Evolutionary conservation across 2,113 vertebrate genomes (phyloP), one percentile per base, ranked within the genome.

Genomic region (Isurus oxyrinchus): DNA sequence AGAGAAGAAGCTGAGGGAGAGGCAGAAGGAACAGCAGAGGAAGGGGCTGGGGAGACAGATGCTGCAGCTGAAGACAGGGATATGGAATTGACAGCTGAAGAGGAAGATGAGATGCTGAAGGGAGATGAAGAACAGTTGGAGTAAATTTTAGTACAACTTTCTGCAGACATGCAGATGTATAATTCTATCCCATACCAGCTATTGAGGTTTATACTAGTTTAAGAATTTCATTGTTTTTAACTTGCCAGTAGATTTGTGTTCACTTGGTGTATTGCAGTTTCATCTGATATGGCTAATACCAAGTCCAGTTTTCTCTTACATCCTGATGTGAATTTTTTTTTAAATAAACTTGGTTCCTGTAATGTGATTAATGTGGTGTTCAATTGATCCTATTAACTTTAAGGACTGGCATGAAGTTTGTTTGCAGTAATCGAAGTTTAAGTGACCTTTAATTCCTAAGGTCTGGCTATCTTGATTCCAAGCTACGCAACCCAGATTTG

Each of bases 231-330:
- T 61, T 95, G 94, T 95, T 95, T 95, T 95, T 72, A 95, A 95
- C 94, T 95, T 95, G 94, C 94, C 94, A 72, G 94, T 95, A 95
- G 63, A 72, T 95, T 95, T 95, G 94, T 72, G 94, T 95, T 95
- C 59, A 95, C 94, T 72, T 95, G 66, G 61, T 94, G 93, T 67
- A 67, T 67, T 94, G n/a, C 94, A 95, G 94, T 95, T 72, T 95
- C 94, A 95, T 49, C 66, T 27, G 40, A 95, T 69, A 53, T 53
- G 63, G 94, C 94, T 95, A 44, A 72, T 31, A 44, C 61, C 21
- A 72, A 95, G 94, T 95, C 66, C 8, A 69, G 8, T 95, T 95
- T 95, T 53, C 66, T 72, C 63, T 49, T 59, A 69, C 63, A 94
- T 94, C 44, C 66, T 95, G 66, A 53, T 95, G 94, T 95, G 66